Evolutionary conservation across 2,888 invertebrate species (phyloP).

Genomic region (Byasa hedistus): DNA sequence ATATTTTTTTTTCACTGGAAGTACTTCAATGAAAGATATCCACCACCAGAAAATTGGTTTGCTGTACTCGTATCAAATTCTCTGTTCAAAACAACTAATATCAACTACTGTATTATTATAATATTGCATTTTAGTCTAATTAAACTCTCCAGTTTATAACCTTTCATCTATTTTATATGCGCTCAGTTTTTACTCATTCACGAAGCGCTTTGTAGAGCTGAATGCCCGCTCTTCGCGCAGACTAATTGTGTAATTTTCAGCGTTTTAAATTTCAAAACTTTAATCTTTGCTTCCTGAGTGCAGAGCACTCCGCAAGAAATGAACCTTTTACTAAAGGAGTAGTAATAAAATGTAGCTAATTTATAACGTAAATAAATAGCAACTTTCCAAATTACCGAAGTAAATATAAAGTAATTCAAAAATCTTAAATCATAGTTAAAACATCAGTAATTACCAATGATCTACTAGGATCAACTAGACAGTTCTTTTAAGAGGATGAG

Average conservation of each 20-base stretch:
- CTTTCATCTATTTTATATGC: conserved; percentile 43
- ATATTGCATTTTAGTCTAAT: conserved; percentile 44
- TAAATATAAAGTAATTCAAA: background rate
- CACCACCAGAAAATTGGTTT: too few species aligned
- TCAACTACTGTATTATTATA: background rate
- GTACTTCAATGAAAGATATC: too few species aligned
- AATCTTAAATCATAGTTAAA: too few species aligned
- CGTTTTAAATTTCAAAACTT: conserved; percentile 41
- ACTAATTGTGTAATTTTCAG: conserved; percentile 46
- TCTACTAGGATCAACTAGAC: too few species aligned
- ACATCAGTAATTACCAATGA: too few species aligned
- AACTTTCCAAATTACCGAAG: background rate
- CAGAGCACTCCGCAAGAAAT: conserved; percentile 17
- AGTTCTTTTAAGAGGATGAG: too few species aligned
- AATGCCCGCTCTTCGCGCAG: conserved; percentile 52
- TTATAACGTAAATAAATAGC: background rate
- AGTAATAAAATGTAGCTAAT: conserved; percentile 13
- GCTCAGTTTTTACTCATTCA: conserved; percentile 39
- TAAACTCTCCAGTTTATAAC: conserved; percentile 57
- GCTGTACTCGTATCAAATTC: too few species aligned
- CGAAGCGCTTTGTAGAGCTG: conserved; percentile 49
- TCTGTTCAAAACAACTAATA: background rate
- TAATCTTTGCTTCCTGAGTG: conserved; percentile 20
- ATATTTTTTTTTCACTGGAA: too few species aligned
- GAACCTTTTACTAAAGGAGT: conserved; percentile 26